A percentile compares a stretch with the other conserved stretches of the same genome.
Evolutionary conservation across 2,113 vertebrate species (phyloP).

Genomic region (Piaya cayana): DNA sequence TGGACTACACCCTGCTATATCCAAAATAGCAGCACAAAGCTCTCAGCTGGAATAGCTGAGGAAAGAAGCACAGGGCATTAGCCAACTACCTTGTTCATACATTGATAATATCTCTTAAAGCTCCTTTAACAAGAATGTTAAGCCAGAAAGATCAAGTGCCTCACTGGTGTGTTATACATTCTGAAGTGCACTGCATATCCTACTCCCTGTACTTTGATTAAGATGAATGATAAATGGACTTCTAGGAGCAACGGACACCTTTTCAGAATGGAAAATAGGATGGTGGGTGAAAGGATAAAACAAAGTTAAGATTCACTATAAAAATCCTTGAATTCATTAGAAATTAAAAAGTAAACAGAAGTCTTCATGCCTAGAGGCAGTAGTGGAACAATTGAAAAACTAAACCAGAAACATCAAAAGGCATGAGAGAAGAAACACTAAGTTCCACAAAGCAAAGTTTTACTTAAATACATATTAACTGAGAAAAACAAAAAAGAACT

Average conservation of each 20-base stretch:
- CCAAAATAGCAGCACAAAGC: not conserved
- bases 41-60: not conserved
- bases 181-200: not conserved
- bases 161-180: not conserved
- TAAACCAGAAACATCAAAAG: not conserved
- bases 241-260: not conserved
- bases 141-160: not conserved
- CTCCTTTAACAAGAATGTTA: not conserved
- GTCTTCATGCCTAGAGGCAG: not conserved
- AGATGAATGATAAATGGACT: not conserved
- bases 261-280: not conserved
- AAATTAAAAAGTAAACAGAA: not conserved
- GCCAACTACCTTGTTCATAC: not conserved
- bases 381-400: not conserved
- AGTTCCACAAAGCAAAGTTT: not conserved
- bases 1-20: fast-evolving
- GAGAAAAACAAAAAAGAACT: not conserved
- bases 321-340: not conserved
- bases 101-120: not conserved
- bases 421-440: not conserved
- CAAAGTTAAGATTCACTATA: not conserved
- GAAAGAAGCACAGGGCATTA: not conserved
- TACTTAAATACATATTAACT: not conserved
- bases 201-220: not conserved
- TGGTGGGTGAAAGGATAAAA: not conserved